Conservation (phyloP, 1,140 invertebrate genomes). For the Microplitis mediator region DNA sequence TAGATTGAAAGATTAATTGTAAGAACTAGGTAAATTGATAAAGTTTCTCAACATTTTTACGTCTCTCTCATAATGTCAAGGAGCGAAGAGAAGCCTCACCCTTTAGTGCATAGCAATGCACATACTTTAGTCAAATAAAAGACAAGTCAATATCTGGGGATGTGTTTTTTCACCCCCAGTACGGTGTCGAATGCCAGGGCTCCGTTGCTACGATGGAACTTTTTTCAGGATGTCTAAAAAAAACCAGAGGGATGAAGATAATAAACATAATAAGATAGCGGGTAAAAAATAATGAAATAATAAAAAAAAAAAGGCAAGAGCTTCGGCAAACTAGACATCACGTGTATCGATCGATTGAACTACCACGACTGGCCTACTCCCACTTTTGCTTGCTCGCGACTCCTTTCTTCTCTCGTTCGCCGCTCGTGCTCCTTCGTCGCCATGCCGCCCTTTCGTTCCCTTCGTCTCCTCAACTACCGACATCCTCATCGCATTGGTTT, state of each 20-base stretch:
- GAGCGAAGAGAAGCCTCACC: too few relatives aligned
- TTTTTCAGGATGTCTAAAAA: too few relatives aligned
- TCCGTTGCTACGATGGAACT: too few relatives aligned
- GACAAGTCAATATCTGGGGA: too few relatives aligned
- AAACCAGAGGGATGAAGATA: background rate
- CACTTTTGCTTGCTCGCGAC: background rate
- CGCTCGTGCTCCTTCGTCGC: background rate
- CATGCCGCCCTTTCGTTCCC: background rate
- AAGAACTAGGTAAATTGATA: too few relatives aligned
- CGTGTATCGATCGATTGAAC: conserved; percentile 30
- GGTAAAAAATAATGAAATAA: conserved; percentile 32
- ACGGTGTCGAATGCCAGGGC: too few relatives aligned
- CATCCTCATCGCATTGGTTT: background rate
- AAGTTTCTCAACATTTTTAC: too few relatives aligned
- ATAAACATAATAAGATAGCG: conserved; percentile 28
- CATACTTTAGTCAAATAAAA: too few relatives aligned
- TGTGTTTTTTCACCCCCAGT: too few relatives aligned
- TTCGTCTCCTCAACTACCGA: background rate
- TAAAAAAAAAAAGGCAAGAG: conserved; percentile 27
- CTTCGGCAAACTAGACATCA: conserved; percentile 20
- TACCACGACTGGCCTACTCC: conserved; percentile 24
- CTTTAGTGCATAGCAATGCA: too few relatives aligned
- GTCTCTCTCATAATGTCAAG: too few relatives aligned
- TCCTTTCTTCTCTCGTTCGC: conserved; percentile 1
- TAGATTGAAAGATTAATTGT: too few relatives aligned